These are phyloP conservation scores for Callospermophilus lateralis DNA, from an alignment of 2,113 vertebrate genomes.

Conservation along the genomic window DNA sequence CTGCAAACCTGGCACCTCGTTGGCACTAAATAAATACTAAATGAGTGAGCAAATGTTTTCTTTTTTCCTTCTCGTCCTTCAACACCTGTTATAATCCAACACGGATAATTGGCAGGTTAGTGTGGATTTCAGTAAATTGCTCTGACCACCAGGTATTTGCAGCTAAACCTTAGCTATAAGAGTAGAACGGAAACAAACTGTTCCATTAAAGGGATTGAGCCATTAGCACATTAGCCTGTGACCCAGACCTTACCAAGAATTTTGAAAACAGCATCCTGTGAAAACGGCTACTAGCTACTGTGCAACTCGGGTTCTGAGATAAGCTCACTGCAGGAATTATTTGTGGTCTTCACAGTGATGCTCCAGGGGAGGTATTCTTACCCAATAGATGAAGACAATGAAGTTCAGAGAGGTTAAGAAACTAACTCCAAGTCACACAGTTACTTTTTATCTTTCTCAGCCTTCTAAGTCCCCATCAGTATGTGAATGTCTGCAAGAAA, in stretches of 20 bases:
- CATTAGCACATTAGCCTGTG: not conserved
- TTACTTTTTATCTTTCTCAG: not conserved
- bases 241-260: not conserved
- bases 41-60: not conserved
- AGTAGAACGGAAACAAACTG: not conserved
- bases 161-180: not conserved
- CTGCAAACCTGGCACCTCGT: not conserved
- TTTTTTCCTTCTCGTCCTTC: not conserved
- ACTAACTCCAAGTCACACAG: not conserved
- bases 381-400: not conserved
- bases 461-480: not conserved
- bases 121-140: not conserved
- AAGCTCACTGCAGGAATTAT: not conserved
- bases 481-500: not conserved
- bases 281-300: not conserved
- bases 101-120: not conserved
- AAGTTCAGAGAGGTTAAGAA: slow-evolving; percentile 36
- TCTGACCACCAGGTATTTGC: not conserved
- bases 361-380: not conserved
- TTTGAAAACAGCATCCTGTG: not conserved
- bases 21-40: not conserved
- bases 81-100: not conserved
- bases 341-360: not conserved
- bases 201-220: not conserved
- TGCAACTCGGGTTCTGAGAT: not conserved